Conservation (phyloP, 1,140 invertebrate genomes). For the Diachasma alloeum region DNA sequence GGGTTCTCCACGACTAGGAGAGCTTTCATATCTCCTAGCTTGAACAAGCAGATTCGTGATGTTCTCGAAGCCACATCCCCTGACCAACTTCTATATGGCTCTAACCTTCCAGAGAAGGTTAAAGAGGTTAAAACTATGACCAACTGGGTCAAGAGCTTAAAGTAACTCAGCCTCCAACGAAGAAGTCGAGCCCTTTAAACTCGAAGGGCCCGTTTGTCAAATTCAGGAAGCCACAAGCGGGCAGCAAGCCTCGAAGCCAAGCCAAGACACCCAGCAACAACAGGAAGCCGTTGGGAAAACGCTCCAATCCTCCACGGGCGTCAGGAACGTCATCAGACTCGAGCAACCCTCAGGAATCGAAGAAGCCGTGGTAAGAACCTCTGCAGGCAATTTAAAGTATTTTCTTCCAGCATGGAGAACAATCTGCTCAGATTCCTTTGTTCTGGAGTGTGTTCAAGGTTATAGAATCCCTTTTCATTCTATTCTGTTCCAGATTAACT, state of each 20-base stretch:
- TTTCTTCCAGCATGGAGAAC: not conserved
- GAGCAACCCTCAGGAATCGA: not conserved
- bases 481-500: too few relatives aligned
- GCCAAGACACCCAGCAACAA: not conserved
- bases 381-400: not conserved
- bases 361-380: not conserved
- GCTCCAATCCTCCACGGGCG: not conserved
- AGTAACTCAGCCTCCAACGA: not conserved
- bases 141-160: not conserved
- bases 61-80: not conserved
- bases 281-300: not conserved
- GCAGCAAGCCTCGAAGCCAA: not conserved
- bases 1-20: not conserved
- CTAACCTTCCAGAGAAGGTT: not conserved
- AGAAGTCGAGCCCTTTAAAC: constrained; percentile 8
- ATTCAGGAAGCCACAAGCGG: constrained; percentile 6
- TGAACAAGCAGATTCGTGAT: too few relatives aligned
- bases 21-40: not conserved
- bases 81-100: not conserved
- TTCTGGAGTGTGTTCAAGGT: not conserved
- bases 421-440: not conserved
- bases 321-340: not conserved
- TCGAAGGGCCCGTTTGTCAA: constrained; percentile 7
- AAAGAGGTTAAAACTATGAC: not conserved
- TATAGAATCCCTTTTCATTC: too few relatives aligned